Conservation (phyloP, 2,113 vertebrate species). For the Ammodramus savannarum region DNA sequence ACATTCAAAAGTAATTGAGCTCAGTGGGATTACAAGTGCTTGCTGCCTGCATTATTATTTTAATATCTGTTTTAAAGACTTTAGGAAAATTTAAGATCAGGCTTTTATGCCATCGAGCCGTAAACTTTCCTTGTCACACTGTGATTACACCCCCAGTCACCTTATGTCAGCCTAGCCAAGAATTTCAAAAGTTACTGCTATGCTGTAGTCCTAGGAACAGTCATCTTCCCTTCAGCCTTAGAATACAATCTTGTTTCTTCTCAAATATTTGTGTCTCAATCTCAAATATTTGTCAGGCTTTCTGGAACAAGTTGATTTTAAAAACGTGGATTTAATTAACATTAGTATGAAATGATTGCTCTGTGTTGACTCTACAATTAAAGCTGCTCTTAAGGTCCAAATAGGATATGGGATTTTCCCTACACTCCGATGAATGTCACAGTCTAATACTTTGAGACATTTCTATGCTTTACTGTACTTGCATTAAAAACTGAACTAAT, state of each 20-base stretch:
- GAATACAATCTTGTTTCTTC: not conserved
- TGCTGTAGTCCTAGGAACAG: not conserved
- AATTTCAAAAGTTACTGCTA: not conserved
- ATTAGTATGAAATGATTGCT: not conserved
- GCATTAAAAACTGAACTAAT: not conserved
- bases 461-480: not conserved
- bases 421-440: not conserved
- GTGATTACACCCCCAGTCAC: not conserved
- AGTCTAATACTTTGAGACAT: not conserved
- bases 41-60: not conserved
- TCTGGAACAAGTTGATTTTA: not conserved
- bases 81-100: not conserved
- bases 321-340: not conserved
- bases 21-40: not conserved
- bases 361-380: not conserved
- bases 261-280: not conserved
- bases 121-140: not conserved
- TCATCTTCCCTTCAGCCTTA: not conserved
- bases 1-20: not conserved
- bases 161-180: not conserved
- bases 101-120: not conserved
- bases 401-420: not conserved
- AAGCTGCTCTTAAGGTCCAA: not conserved
- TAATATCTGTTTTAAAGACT: constrained; percentile 2
- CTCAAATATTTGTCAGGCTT: not conserved